Conservation (phyloP, 2,888 invertebrate species). For the Drosophila helvetica region DNA sequence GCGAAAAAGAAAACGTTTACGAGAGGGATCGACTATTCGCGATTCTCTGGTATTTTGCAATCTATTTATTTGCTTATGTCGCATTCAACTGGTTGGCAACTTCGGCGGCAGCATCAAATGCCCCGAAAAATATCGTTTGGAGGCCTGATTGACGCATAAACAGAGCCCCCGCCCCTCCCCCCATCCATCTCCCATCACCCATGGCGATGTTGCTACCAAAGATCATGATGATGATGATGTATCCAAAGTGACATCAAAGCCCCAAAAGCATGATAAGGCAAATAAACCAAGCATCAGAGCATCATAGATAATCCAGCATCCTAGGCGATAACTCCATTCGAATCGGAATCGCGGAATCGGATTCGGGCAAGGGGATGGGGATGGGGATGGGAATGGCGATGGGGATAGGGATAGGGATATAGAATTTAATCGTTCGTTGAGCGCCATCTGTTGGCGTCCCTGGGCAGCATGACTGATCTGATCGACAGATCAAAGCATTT, state of each 20-base stretch:
- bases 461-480: conserved; percentile 20
- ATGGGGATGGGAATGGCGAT: too few relatives aligned
- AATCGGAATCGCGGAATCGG: conserved; percentile 6
- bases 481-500: conserved; percentile 70
- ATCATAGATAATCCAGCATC: conserved; percentile 13
- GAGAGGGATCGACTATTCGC: conserved; percentile 10
- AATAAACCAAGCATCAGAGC: conserved; percentile 38
- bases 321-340: conserved; percentile 25
- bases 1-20: conserved; percentile 10
- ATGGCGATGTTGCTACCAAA: not conserved
- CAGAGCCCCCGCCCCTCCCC: conserved; percentile 28
- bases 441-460: conserved; percentile 71
- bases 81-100: conserved; percentile 66
- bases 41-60: conserved; percentile 32
- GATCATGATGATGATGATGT: conserved; percentile 30
- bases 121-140: conserved; percentile 48
- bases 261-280: conserved; percentile 42
- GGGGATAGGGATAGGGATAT: not conserved
- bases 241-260: conserved; percentile 69
- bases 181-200: conserved; percentile 1
- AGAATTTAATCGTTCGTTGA: conserved; percentile 50
- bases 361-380: not conserved
- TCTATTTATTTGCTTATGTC: conserved; percentile 74
- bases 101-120: conserved; percentile 71
- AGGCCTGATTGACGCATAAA: conserved; percentile 58